Evolutionary conservation across 53 echinoderm and acorn worm genomes (phyloP).

Genomic region (Arbacia lixula): DNA sequence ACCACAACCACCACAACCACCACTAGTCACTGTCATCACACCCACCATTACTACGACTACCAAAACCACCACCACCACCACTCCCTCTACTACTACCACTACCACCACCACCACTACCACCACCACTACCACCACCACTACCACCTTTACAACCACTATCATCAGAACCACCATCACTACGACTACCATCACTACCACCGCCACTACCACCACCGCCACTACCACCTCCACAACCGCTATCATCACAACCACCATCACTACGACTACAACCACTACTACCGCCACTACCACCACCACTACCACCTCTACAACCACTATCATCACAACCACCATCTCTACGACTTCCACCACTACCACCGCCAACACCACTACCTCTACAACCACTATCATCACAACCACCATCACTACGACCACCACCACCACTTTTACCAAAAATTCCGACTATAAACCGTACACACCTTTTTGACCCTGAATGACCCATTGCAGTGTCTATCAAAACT

Average conservation of each 20-base stretch:
- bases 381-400: neutral
- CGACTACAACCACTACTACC: neutral
- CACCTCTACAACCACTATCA: neutral
- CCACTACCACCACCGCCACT: neutral
- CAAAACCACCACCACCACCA: neutral
- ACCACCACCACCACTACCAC: neutral
- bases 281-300: neutral
- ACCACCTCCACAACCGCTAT: neutral
- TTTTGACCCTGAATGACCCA: too few species aligned
- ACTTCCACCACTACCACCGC: neutral
- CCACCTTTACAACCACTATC: too few species aligned
- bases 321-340: neutral
- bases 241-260: neutral
- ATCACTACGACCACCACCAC: neutral
- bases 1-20: neutral
- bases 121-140: neutral
- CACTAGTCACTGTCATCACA: neutral
- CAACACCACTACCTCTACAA: neutral
- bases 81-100: neutral
- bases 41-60: neutral
- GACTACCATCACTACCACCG: neutral
- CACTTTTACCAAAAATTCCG: too few species aligned
- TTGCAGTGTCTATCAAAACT: too few species aligned
- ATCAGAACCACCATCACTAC: neutral
- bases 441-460: too few species aligned